Evolutionary conservation across 2,113 vertebrate genomes (phyloP), one percentile per base, ranked within the genome.

Genomic region (Neodontobutis hainanensis): DNA sequence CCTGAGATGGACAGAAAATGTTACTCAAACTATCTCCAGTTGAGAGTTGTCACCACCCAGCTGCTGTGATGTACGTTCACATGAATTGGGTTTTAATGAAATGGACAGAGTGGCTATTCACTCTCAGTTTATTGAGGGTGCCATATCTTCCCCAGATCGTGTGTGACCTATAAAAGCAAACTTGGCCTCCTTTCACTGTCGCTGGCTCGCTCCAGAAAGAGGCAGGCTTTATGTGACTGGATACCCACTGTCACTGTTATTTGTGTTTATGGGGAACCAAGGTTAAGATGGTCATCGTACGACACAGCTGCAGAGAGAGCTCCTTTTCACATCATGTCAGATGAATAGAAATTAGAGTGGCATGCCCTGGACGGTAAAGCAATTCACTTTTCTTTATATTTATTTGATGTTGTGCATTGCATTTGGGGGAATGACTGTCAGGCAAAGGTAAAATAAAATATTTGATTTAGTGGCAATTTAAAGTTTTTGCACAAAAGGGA

Each of bases 261-360:
- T 66, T 35, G 52, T 62, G 57, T 70, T 61, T 63, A 62, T 49
- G 32, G 48, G 57, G 68, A 61, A 71, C 76, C 61, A 72, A 70
- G 81, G 69, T 78, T 51, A 64, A 5, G 7, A 40, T 45, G 66
- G 70, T 60, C 19, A 27, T 3, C 5, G 46, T 36, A 10, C 19
- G 7, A 51, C 55, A 42, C 59, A 14, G 64, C 58, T 52, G n/a
- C 6, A 6, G 36, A 66, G 45, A 66, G 45, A 14, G 35, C 32
- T 68, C 46, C 51, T 60, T 71, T 70, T 84, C 78, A 67, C 53
- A 57, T 72, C 67, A 44, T 34, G 61, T 73, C 51, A 68, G 27
- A 61, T 10, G 27, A 69, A 32, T 14, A 50, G 62, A 61, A 63
- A 66, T 83, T 53, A 19, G 61, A 78, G 61, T 27, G 70, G 44